Percentiles rank a stretch among this genome's conserved stretches.
These are phyloP conservation scores for Drosophila ogumai DNA, from an alignment of 1,140 invertebrate genomes.

Conservation along the genomic window DNA sequence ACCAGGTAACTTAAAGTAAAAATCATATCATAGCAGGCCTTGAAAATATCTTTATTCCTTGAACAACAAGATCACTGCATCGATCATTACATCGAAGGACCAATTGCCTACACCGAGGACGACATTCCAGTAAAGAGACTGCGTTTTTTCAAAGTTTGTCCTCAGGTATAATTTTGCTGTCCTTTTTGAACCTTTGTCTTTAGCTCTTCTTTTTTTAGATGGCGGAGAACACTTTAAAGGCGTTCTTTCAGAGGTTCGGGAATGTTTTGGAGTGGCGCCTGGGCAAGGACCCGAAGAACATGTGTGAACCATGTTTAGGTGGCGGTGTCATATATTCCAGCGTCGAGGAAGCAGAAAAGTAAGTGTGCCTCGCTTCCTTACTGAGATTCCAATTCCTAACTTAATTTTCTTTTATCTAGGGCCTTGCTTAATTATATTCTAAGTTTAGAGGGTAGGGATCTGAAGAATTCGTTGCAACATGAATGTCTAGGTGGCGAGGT, in stretches of 20 bases:
- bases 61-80: constrained; percentile 7
- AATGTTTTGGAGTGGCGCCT: constrained; percentile 12
- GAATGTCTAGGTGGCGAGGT: constrained; percentile 36
- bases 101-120: constrained; percentile 61
- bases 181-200: background rate
- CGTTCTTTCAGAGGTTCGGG: constrained; percentile 52
- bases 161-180: constrained; percentile 19
- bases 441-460: too few species aligned
- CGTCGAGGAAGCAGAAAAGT: too few species aligned
- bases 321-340: too few species aligned
- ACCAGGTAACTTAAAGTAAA: background rate
- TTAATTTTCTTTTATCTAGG: too few species aligned
- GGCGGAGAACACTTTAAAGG: background rate
- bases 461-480: too few species aligned
- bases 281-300: background rate
- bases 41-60: background rate
- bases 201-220: constrained; percentile 14
- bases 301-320: background rate
- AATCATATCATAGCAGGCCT: background rate
- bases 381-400: too few species aligned
- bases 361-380: too few species aligned
- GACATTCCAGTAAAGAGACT: constrained; percentile 53
- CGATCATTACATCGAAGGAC: constrained; percentile 34
- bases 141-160: constrained; percentile 32
- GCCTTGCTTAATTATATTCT: too few species aligned